A percentile compares a stretch with the other conserved stretches of the same genome.
phyloP scores from a whole-genome alignment of 2,113 vertebrate genomes.

The Helogale parvula region DNA sequence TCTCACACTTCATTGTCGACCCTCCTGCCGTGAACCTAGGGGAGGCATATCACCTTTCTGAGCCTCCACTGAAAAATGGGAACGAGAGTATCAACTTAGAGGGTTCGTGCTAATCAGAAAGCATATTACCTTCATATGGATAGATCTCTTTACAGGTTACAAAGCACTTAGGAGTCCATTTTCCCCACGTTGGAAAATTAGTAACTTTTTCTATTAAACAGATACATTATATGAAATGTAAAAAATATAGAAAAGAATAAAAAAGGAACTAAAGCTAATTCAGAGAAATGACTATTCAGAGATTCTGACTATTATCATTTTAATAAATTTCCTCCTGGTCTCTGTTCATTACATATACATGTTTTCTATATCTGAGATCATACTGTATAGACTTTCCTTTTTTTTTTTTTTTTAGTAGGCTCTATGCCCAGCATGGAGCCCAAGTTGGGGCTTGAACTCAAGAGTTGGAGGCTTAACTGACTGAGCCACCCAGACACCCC shows the following conservation, averaged over 20 bases:
- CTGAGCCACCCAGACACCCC: neutral
- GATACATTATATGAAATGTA: neutral
- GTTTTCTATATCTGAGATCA: neutral
- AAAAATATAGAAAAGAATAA: neutral
- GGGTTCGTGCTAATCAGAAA: neutral
- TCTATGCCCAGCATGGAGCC: neutral
- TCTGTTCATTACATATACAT: neutral
- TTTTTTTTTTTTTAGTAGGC: neutral
- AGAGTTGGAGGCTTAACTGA: no score
- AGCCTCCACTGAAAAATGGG: neutral
- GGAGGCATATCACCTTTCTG: neutral
- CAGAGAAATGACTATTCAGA: neutral
- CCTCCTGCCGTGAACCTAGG: neutral
- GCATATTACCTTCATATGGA: neutral
- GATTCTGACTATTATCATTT: neutral
- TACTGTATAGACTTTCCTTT: neutral
- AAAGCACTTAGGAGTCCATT: neutral
- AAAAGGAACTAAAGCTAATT: neutral
- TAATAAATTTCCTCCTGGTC: neutral
- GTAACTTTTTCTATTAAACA: neutral
- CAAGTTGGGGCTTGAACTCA: neutral
- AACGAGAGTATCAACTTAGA: neutral
- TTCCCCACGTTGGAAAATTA: neutral
- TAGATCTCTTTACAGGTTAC: neutral
- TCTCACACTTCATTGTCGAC: neutral